These are phyloP conservation scores for Plestiodon gilberti DNA, from an alignment of 2,113 vertebrate genomes.

Conservation along the genomic window DNA sequence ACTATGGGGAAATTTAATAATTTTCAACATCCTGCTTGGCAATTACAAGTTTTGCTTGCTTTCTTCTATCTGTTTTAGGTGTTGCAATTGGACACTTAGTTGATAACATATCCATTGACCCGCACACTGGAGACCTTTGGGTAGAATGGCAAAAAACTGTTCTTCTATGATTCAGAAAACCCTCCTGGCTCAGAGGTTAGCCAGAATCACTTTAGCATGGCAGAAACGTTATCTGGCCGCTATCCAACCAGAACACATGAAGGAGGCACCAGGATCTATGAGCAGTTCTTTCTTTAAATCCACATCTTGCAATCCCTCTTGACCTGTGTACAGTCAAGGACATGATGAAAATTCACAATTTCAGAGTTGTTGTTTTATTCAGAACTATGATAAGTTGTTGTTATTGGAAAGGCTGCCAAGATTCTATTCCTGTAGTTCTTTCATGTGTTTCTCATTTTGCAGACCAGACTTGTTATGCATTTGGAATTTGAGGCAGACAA, in stretches of 20 bases:
- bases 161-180: slow-evolving; percentile 74
- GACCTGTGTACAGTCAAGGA: no score
- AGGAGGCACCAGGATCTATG: no score
- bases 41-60: slow-evolving; percentile 1
- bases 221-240: no score
- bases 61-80: slow-evolving; percentile 69
- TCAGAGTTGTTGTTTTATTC: no score
- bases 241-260: no score
- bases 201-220: slow-evolving; percentile 32
- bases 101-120: slow-evolving; percentile 89
- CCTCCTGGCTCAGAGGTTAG: slow-evolving; percentile 90
- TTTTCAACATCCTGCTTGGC: not conserved
- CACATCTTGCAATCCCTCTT: no score
- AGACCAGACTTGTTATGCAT: not conserved
- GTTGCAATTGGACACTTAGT: slow-evolving; percentile 78
- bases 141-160: slow-evolving; percentile 78
- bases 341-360: no score
- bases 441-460: not conserved
- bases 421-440: not conserved
- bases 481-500: not conserved
- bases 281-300: no score
- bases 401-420: no score
- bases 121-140: slow-evolving; percentile 87
- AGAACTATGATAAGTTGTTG: no score
- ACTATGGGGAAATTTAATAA: no score